Percentiles rank a stretch among this genome's conserved stretches.
phyloP scores from a whole-genome alignment of 1,140 invertebrate species.

The Zaprionus capensis region DNA sequence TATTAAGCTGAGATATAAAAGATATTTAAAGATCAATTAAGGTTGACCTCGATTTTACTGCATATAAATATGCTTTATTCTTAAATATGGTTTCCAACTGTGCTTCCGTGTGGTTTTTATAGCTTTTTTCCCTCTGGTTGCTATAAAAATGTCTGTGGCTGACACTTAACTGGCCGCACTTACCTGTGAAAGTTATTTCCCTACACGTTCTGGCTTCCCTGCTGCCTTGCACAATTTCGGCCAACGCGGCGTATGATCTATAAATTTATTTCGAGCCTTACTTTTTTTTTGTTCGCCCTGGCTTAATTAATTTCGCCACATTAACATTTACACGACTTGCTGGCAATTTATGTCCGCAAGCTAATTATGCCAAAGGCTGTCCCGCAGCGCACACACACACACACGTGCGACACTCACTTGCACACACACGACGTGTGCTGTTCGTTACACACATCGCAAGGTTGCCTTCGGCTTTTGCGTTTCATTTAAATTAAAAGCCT shows the following conservation, averaged over 20 bases:
- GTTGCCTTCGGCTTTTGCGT: slow-evolving; percentile 41
- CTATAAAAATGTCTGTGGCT: slow-evolving; percentile 18
- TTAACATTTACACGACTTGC: slow-evolving; percentile 57
- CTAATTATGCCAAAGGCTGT: slow-evolving; percentile 56
- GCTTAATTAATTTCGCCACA: slow-evolving; percentile 62
- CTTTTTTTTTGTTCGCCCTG: neutral
- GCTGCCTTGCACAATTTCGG: slow-evolving; percentile 1
- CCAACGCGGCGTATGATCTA: slow-evolving; percentile 20
- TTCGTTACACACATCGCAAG: neutral
- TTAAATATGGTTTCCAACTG: slow-evolving; percentile 1
- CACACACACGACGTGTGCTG: neutral
- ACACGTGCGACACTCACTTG: slow-evolving; percentile 2
- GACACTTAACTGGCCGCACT: slow-evolving; percentile 17
- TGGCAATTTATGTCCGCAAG: slow-evolving; percentile 58
- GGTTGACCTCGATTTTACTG: slow-evolving; percentile 4
- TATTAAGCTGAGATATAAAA: neutral
- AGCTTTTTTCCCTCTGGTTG: neutral
- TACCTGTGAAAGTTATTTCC: neutral
- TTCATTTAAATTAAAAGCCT: slow-evolving; percentile 73
- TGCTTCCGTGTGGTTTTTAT: slow-evolving; percentile 10
- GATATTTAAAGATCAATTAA: neutral
- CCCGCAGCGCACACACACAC: slow-evolving; percentile 30
- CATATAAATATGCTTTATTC: slow-evolving; percentile 17
- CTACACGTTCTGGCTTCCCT: neutral
- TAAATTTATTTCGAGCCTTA: slow-evolving; percentile 40